A percentile compares a stretch with the other conserved stretches of the same genome.
Evolutionary conservation across 2,797 vertebrate species (phyloP).

Genomic region (Sebastes melanostomus): DNA sequence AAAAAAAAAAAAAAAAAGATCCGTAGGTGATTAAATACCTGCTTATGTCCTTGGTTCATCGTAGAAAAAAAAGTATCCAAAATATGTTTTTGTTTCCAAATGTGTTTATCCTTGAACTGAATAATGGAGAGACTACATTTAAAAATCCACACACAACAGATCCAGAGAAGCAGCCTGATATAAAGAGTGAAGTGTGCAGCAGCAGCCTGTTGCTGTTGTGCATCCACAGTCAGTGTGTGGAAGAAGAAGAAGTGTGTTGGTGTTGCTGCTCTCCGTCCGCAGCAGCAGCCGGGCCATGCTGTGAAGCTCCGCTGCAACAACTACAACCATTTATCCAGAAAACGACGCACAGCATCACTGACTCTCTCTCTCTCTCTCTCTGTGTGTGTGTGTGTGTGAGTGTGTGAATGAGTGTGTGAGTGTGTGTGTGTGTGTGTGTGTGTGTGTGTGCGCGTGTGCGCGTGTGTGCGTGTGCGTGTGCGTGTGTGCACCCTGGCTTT

Average conservation of each 20-base stretch:
- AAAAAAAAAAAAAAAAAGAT: no score
- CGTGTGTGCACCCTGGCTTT: constrained; percentile 5
- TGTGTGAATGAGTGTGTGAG: no score
- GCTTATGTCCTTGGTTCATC: neutral
- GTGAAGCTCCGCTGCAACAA: constrained; percentile 24
- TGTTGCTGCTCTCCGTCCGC: constrained; percentile 2
- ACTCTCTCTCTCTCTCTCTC: neutral
- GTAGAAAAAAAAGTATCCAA: neutral
- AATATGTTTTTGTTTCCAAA: neutral
- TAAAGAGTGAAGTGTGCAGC: constrained; percentile 1
- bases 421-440: no score
- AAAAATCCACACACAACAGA: neutral
- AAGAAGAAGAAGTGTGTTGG: neutral
- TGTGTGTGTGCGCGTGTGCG: accelerated
- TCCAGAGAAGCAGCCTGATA: neutral
- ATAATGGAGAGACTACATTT: neutral
- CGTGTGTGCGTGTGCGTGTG: accelerated
- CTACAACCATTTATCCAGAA: constrained; percentile 44
- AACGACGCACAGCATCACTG: constrained; percentile 49
- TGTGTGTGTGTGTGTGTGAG: neutral
- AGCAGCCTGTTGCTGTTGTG: neutral
- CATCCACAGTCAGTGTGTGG: constrained; percentile 11
- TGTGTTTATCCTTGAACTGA: neutral
- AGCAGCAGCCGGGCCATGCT: constrained; percentile 24
- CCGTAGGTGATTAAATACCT: constrained; percentile 21